Evolutionary conservation across 2,113 vertebrate species (phyloP), one percentile per base, ranked within the genome.

Genomic region (Hemibagrus wyckioides): DNA sequence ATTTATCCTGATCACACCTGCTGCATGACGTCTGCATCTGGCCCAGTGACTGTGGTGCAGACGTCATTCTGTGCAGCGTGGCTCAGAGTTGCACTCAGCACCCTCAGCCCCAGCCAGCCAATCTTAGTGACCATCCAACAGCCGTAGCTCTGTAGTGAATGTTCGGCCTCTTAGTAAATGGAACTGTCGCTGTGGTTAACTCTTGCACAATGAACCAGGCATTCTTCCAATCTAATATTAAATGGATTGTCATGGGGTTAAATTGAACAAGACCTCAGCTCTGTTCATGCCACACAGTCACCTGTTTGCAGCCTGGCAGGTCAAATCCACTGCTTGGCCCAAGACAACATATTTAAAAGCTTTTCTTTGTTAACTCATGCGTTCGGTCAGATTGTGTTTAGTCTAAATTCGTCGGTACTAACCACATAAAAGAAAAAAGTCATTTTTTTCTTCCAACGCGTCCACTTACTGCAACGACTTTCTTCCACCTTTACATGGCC

Each of bases 1-100:
- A 56, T 75, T 73, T 57, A 84, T 84, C 52, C 11, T 77, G 25
- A 61, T 61, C 39, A 61, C 36, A 77, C 56, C 71, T 76, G 71
- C 84, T 61, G 69, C 30, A 28, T 85, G 83, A 73, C 25, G 69
- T 75, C 69, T 41, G 10, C 54, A 1, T 59, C 52, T 73, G 52
- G 65, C 65, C 25, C 10, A 17, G 82, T 54, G 48, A 50, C 73
- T 36, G 65, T 14, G 54, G 21, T 56, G 52, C 50, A 63, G 39
- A 65, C n/a, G 82, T 83, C 59, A 67, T 33, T 61, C 54, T 4
- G 71, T 61, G 69, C 71, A 48, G 7, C 10, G 23, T 30, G 41
- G 25, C 54, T 85, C 36, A 36, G 82, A 69, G 44, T 25, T 85
- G 54, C 33, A 85, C 52, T 76, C 71, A 30, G 10, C 73, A n/a